Conservation (phyloP, 2,113 vertebrate genomes). For the Lepus europaeus region DNA sequence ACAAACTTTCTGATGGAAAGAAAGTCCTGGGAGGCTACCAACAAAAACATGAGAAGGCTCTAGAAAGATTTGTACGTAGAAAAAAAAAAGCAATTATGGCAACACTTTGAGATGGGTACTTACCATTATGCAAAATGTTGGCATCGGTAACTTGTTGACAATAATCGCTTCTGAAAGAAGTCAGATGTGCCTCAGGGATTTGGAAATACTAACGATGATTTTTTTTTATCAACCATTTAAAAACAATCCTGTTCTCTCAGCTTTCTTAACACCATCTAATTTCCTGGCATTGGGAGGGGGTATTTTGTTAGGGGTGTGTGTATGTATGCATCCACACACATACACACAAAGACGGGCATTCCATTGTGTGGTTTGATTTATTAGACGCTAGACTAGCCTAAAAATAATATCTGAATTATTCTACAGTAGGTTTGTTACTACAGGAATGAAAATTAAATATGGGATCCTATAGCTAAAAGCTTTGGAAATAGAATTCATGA, state of each 20-base stretch:
- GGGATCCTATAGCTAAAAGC: neutral
- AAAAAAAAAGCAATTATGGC: neutral
- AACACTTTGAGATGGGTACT: neutral
- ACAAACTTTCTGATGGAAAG: constrained; percentile 46
- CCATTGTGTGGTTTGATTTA: neutral
- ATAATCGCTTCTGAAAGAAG: neutral
- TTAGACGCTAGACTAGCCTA: neutral
- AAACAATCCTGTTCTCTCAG: neutral
- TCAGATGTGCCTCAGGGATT: neutral
- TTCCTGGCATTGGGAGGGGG: neutral
- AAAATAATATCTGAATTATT: neutral
- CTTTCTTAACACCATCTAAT: neutral
- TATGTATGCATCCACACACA: neutral
- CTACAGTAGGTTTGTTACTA: neutral
- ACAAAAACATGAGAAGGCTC: neutral
- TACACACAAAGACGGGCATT: neutral
- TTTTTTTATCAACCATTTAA: constrained; percentile 3
- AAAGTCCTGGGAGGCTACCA: constrained; percentile 1
- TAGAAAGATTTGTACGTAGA: neutral
- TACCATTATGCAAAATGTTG: neutral
- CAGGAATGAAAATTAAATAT: constrained; percentile 59
- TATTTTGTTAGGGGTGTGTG: neutral
- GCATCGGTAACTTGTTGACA: neutral
- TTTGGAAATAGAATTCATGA: constrained; percentile 43
- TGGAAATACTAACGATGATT: neutral